Base-by-base conservation (phyloP, 2,113 vertebrate species). In the Trichomycterus rosablanca region DNA sequence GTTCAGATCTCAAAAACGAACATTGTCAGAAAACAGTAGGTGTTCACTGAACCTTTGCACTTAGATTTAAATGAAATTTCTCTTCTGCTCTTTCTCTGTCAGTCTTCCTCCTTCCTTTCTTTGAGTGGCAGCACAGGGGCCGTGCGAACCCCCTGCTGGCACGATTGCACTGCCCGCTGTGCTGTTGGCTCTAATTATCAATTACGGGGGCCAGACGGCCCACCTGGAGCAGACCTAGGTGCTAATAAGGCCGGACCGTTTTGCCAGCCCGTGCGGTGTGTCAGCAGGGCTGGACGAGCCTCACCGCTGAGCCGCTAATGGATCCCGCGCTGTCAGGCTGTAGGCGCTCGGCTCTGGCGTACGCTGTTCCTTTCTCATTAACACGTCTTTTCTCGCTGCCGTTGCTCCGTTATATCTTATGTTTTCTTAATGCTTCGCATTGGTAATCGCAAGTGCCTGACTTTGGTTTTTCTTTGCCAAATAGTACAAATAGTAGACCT, bases 111-210 rank as follows among this genome's bases (percentile, higher is more conserved):
- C 57, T 63, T 7, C 14, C 59, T 59, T 19, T 60, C 32, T 76
- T 67, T 76, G 72, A 82, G 72, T 72, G 75, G 73, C 77, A 74
- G 74, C 57, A 67, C 70, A 55, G 57, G 73, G 73, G 71, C 75
- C 46, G 53, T 76, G 57, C 37, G 56, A 54, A 35, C 58, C 76
- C 76, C 78, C 76, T 77, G 70, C 76, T 12, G 52, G 63, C 70
- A 63, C 74, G 75, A 78, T 75, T 56, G 66, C 72, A 74, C 61
- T 63, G 66, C 81, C 78, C 59, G 46, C 63, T 56, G 75, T 74
- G 74, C 84, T 83, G 84, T 83, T 82, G 79, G 77, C 79, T 78
- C 73, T 86, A 87, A 86, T 86, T 84, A 87, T 87, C 86, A 86
- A 88, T 87, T 85, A 87, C 60, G 57, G 76, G 53, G 71, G 74